Evolutionary conservation across 2,888 invertebrate genomes (phyloP), one percentile per base, ranked within the genome.

Genomic region (Brenthis ino): DNA sequence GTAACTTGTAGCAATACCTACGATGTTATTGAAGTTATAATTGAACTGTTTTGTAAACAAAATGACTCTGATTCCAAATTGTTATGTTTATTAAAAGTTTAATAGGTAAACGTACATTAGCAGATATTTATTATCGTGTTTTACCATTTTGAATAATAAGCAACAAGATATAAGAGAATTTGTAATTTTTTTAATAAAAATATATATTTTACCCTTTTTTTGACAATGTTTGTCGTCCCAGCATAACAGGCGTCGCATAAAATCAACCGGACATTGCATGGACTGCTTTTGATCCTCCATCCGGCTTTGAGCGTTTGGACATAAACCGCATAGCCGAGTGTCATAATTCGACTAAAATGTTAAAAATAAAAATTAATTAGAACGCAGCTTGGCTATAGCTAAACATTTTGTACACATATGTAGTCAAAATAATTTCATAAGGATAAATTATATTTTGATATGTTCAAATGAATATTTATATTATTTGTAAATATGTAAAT

Each of bases 191-290:
- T 48, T 64, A 50, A 4, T 16, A 24, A 95, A 87, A 57, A 14
- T 24, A 43, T 8, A 13, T n/a, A n/a, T 1, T 54, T 48, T 65
- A 75, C 76, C 75, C 70, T 28, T 71, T 91, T 94, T 96, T 86
- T 97, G 98, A 81, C 98, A 98, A 81, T 95, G 89, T 64, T 95
- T 94, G 76, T 94, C 94, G 83, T 96, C 97, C 98, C 98, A 98
- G 86, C 98, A 98, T 47, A 96, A 92, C 67, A 94, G 86, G 13
- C 93, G 90, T 20, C 93, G 93, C 66, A 84, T 83, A 37, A 85
- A 79, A 72, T 88, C 90, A 2, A 85, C 78, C 1, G 89, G 90
- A 64, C 92, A 92, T 75, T 85, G 85, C 91, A 91, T 74, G 85
- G 84, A 58, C 72, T 79, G 83, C 54, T 82, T 79, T 72, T 79